Conservation (phyloP, 2,113 vertebrate species). For the Cisticola juncidis region DNA sequence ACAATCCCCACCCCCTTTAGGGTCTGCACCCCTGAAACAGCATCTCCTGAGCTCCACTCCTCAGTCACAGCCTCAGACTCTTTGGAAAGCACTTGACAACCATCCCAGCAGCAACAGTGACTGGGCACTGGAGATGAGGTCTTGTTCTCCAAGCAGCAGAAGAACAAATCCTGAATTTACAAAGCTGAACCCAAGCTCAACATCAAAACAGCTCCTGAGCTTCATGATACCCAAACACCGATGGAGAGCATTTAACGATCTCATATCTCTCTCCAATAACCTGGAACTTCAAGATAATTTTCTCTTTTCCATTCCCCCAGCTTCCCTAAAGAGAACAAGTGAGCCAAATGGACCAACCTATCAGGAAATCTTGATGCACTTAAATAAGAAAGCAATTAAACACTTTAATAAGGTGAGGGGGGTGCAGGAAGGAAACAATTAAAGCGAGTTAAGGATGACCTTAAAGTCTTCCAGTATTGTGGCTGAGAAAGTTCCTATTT, state of each 20-base stretch:
- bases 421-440: not conserved
- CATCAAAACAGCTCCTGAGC: not conserved
- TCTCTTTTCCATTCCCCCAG: not conserved
- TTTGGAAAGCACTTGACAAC: accelerated
- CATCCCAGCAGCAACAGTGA: accelerated
- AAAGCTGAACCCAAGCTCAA: not conserved
- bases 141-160: not conserved
- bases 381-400: conserved; percentile 30
- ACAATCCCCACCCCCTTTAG: accelerated
- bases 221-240: not conserved
- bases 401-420: not conserved
- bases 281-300: not conserved
- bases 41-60: not conserved
- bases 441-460: not conserved
- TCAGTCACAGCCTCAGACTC: not conserved
- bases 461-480: not conserved
- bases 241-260: not conserved
- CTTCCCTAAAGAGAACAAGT: not conserved
- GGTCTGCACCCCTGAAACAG: accelerated
- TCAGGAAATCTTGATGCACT: not conserved
- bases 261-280: accelerated
- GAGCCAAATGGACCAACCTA: not conserved
- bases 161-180: not conserved
- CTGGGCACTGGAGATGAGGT: not conserved
- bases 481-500: not conserved